These are phyloP conservation scores for Synodontis membranacea DNA, from an alignment of 2,113 vertebrate genomes.

Conservation along the genomic window DNA sequence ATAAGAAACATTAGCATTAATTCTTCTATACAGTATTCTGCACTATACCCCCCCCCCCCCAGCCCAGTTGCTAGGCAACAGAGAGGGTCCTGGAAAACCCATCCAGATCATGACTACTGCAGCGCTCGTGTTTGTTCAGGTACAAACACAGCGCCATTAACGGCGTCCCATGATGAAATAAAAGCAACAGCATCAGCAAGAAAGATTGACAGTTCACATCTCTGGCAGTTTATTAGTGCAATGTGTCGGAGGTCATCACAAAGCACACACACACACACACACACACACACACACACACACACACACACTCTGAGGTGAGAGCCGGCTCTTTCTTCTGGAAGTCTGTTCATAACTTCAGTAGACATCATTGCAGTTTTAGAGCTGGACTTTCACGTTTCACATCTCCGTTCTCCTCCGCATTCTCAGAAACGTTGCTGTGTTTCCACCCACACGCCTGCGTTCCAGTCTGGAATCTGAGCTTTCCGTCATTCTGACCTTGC, in stretches of 20 bases:
- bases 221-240: background rate
- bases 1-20: conserved; percentile 58
- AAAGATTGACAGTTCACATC: background rate
- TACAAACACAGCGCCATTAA: background rate
- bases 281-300: background rate
- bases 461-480: background rate
- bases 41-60: background rate
- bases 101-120: conserved; percentile 57
- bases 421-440: background rate
- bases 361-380: background rate
- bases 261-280: background rate
- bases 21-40: conserved; percentile 57
- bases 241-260: background rate
- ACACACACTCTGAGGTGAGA: background rate
- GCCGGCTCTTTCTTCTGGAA: background rate
- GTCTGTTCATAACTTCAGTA: background rate
- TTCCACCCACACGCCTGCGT: background rate
- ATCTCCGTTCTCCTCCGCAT: background rate
- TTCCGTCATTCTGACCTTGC: background rate
- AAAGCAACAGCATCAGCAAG: background rate
- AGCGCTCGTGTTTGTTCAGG: conserved; percentile 22
- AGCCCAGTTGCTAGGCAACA: conserved; percentile 76
- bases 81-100: conserved; percentile 58
- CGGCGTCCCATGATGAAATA: background rate
- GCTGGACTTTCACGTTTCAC: background rate